Base-by-base conservation (phyloP, 2,888 invertebrate genomes). In the Pediacus dermestoides region DNA sequence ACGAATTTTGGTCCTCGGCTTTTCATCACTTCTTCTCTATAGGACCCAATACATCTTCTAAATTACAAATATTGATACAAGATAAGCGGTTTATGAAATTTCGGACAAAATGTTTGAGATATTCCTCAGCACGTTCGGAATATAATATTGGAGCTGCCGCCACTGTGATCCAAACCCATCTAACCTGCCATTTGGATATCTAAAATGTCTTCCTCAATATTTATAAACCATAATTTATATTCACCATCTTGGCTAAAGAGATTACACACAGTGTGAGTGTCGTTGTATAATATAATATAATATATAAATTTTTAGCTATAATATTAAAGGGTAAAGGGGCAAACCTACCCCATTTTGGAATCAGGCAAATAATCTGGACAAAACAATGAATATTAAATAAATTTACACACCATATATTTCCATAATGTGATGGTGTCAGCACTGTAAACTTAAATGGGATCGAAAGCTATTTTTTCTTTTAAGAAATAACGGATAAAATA, bases 41-140 rank as follows among this genome's bases (percentile, higher is more conserved):
- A 44, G 37, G 44, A 52, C 50, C 60, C 62, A 62, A 67, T 66
- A 60, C 60, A 57, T 66, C 64, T 65, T 63, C 54, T 58, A 64
- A 65, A 67, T 66, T 66, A 65, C 69, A 68, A 69, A 69, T 69
- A 68, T 69, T 69, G 68, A 68, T 67, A 68, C 64, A 65, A 66
- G 68, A 67, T 68, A 68, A 67, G 66, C 63, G 64, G 63, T 64
- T 67, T 66, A 67, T 67, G 65, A 67, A 68, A 66, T 66, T 66
- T 67, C 64, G 65, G 66, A 64, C 66, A 66, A 67, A 67, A 66
- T 67, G 64, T 61, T 61, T 61, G 59, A 60, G 55, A 64, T 66
- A 67, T 67, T 66, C 67, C 42, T 43, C 54, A 51, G 59, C 67
- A 67, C 67, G 67, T 57, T 56, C 59, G 55, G 63, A 60, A 59